Evolutionary conservation across 1,140 invertebrate genomes (phyloP).

Genomic region (Linepithema humile): DNA sequence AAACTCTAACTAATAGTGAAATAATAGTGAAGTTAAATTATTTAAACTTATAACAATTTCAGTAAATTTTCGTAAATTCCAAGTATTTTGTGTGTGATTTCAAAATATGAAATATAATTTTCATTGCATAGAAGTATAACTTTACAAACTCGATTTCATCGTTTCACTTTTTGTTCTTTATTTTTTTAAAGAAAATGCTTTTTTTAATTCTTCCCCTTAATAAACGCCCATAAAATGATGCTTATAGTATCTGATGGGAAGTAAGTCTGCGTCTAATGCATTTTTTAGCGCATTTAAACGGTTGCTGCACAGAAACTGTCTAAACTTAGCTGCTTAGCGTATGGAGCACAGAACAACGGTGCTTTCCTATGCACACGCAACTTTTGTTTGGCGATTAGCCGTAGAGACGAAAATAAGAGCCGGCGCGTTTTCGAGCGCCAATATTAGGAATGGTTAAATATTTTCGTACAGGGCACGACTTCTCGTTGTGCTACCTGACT

Average conservation of each 20-base stretch:
- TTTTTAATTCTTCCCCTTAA: not conserved
- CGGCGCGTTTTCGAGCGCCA: constrained; percentile 14
- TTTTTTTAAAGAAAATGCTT: not conserved
- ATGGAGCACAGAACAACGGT: not conserved
- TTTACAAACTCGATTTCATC: not conserved
- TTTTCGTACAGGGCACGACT: constrained; percentile 54
- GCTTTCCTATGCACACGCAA: constrained; percentile 20
- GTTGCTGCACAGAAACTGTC: not conserved
- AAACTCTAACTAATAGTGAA: not conserved
- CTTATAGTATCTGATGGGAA: not conserved
- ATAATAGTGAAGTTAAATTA: not conserved
- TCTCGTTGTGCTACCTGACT: constrained; percentile 17
- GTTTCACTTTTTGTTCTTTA: not conserved
- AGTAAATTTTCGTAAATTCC: not conserved
- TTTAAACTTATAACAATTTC: not conserved
- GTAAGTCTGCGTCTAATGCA: not conserved
- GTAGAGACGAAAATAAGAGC: constrained; percentile 50
- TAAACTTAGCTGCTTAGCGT: constrained; percentile 7
- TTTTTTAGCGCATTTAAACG: not conserved
- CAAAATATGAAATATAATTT: not conserved
- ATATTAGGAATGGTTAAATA: constrained; percentile 62
- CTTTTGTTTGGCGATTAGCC: constrained; percentile 31
- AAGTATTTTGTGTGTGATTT: not conserved
- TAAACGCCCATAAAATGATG: not conserved
- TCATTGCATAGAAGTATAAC: not conserved